Evolutionary conservation across 2,797 vertebrate genomes (phyloP).

Genomic region (Pelobates cultripes): DNA sequence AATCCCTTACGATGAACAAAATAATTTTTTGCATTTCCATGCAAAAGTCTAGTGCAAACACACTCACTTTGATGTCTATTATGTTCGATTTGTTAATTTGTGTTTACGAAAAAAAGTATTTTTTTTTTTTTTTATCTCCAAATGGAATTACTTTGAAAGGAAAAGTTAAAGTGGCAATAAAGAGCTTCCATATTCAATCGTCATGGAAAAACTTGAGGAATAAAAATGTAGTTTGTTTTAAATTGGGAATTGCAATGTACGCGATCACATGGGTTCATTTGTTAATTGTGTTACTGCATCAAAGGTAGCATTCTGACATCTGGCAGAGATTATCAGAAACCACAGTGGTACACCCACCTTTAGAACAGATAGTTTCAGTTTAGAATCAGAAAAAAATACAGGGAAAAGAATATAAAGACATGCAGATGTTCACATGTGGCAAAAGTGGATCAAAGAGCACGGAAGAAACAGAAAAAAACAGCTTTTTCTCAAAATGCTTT

Average conservation of each 20-base stretch:
- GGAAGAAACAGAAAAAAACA: not conserved
- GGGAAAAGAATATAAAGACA: not conserved
- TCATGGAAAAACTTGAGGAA: not conserved
- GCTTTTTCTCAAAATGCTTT: not conserved
- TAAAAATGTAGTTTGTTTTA: not conserved
- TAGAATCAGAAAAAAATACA: not conserved
- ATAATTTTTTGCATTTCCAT: no score
- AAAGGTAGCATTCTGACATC: not conserved
- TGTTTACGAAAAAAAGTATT: no score
- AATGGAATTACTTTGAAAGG: no score
- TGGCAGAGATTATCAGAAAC: not conserved
- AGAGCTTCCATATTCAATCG: not conserved
- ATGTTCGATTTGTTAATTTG: no score
- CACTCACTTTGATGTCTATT: no score
- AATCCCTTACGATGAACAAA: no score
- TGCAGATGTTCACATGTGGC: constrained; percentile 9
- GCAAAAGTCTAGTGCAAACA: no score
- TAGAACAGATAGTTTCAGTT: not conserved
- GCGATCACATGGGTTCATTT: not conserved
- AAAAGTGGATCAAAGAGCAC: not conserved
- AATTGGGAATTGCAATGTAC: not conserved
- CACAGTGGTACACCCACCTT: constrained; percentile 4
- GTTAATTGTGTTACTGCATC: not conserved
- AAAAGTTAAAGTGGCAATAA: no score
- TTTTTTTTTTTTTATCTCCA: no score